Evolutionary conservation across 2,113 vertebrate genomes (phyloP).

Genomic region (Halcyon malimbica): DNA sequence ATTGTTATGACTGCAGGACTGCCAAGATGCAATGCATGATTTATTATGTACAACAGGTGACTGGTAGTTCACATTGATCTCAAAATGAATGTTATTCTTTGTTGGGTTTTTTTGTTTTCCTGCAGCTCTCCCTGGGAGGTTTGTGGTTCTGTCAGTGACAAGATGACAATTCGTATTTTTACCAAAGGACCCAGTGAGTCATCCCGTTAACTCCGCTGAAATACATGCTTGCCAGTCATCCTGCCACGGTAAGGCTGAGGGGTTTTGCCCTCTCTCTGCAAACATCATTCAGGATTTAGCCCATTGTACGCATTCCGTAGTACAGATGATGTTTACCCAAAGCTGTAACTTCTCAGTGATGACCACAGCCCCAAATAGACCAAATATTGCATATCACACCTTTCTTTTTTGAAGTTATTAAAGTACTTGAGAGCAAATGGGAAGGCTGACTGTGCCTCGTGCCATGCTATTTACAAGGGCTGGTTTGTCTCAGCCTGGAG

Average conservation of each 20-base stretch:
- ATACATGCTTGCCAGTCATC: constrained; percentile 29
- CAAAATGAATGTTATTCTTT: constrained; percentile 25
- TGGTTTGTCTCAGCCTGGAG: not conserved
- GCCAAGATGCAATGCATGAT: constrained; percentile 1
- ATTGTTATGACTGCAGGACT: not conserved
- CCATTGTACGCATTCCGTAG: not conserved
- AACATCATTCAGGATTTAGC: not conserved
- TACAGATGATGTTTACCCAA: not conserved
- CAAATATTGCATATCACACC: not conserved
- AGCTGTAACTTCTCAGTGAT: not conserved
- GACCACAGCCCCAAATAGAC: not conserved
- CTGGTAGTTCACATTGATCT: constrained; percentile 22
- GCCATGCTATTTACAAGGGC: not conserved
- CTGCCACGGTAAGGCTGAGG: constrained; percentile 46
- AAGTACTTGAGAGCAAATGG: not conserved
- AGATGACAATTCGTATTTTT: constrained; percentile 82
- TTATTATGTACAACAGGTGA: constrained; percentile 44
- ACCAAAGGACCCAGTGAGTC: constrained; percentile 80
- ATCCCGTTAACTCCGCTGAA: constrained; percentile 78
- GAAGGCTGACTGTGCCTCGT: not conserved
- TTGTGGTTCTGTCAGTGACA: constrained; percentile 77
- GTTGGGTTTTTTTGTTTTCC: not conserved
- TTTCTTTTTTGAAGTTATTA: not conserved
- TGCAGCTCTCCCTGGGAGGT: constrained; percentile 59
- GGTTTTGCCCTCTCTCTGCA: constrained; percentile 2